phyloP scores from a whole-genome alignment of 2,888 invertebrate genomes.

The Meiosimyza decipiens region DNA sequence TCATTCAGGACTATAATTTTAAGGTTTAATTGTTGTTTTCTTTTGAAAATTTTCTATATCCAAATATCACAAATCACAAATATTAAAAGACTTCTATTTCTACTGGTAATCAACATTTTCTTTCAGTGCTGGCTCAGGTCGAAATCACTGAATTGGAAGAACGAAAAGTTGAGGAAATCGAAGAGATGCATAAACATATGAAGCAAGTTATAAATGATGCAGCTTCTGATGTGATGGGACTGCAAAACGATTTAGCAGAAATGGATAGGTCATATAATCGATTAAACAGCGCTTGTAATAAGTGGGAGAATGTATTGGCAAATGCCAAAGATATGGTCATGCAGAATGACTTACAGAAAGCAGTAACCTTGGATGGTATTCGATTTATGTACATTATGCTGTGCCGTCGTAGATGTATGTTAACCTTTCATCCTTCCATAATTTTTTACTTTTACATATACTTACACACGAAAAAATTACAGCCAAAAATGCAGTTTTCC shows the following conservation, averaged over 20 bases:
- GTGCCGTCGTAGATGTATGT: conserved; percentile 55
- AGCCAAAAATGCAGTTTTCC: conserved; percentile 42
- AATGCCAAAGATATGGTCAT: conserved; percentile 56
- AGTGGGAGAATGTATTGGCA: conserved; percentile 62
- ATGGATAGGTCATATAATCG: conserved; percentile 61
- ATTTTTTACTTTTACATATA: no score
- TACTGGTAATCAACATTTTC: no score
- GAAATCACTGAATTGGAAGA: conserved; percentile 60
- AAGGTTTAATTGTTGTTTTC: no score
- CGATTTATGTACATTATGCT: conserved; percentile 58
- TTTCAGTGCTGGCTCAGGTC: conserved; percentile 63
- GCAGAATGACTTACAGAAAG: conserved; percentile 55
- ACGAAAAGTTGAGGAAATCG: conserved; percentile 59
- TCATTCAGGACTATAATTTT: no score
- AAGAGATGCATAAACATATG: conserved; percentile 62
- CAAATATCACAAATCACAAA: no score
- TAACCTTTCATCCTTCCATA: no score
- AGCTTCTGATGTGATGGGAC: conserved; percentile 58
- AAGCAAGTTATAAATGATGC: conserved; percentile 63
- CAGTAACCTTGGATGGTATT: conserved; percentile 61
- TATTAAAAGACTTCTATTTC: no score
- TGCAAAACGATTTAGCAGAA: conserved; percentile 62
- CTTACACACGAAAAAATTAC: neutral
- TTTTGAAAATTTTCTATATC: no score
- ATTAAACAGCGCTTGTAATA: conserved; percentile 55